Conservation (phyloP, 2,113 vertebrate species). For the Myocastor coypus region DNA sequence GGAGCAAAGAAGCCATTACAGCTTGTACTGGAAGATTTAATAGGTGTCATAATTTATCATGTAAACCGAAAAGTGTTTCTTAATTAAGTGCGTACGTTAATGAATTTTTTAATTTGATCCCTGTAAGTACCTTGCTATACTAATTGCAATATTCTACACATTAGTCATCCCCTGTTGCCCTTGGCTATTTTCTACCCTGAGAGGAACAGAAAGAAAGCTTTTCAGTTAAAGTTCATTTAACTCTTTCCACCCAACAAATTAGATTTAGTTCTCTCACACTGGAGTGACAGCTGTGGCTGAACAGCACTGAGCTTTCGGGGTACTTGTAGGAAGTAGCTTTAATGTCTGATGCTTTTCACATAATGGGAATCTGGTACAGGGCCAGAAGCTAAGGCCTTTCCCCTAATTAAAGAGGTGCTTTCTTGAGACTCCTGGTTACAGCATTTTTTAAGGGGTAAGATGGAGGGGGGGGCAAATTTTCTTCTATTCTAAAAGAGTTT, state of each 20-base stretch:
- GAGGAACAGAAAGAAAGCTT: slow-evolving; percentile 89
- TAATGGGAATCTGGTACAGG: fast-evolving
- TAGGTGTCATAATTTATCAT: slow-evolving; percentile 99
- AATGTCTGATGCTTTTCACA: neutral
- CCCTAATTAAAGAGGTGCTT: neutral
- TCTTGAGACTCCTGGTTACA: neutral
- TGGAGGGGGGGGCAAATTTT: neutral
- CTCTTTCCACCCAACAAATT: slow-evolving; percentile 92
- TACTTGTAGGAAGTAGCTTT: neutral
- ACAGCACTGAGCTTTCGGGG: slow-evolving; percentile 5
- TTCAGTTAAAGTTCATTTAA: slow-evolving; percentile 96
- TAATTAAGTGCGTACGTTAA: slow-evolving; percentile 99
- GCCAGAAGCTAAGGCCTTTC: neutral
- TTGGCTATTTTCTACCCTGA: slow-evolving; percentile 99
- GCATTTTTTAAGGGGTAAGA: neutral
- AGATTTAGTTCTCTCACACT: slow-evolving; percentile 77
- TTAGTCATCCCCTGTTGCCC: slow-evolving; percentile 99
- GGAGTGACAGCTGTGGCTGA: slow-evolving; percentile 81
- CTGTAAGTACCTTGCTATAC: slow-evolving; percentile 99
- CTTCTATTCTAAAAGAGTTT: neutral
- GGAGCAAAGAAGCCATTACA: slow-evolving; percentile 97
- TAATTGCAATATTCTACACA: slow-evolving; percentile 99
- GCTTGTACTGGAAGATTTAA: slow-evolving; percentile 98
- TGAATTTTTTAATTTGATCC: slow-evolving; percentile 99
- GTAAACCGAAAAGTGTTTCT: slow-evolving; percentile 99